These are phyloP conservation scores for Proisotoma minuta DNA, from an alignment of 2,888 invertebrate genomes.

Conservation along the genomic window DNA sequence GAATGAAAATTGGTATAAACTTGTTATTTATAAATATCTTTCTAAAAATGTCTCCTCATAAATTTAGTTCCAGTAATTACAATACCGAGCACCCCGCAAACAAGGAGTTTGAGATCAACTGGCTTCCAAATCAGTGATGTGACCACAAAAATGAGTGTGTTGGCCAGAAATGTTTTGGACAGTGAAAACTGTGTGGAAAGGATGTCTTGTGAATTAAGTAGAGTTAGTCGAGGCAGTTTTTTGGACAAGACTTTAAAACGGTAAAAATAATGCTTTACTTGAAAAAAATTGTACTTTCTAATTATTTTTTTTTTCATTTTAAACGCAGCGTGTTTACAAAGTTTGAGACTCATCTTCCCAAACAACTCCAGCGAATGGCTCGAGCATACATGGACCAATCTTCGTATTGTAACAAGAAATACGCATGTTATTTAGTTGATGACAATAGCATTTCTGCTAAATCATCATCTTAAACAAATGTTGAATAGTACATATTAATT, in stretches of 20 bases:
- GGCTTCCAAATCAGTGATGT: conserved; percentile 31
- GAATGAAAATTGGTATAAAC: too few species aligned
- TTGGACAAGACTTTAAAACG: conserved; percentile 39
- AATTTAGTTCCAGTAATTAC: conserved; percentile 44
- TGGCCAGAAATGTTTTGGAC: conserved; percentile 35
- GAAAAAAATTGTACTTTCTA: too few species aligned
- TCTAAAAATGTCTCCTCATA: too few species aligned
- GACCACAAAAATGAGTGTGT: conserved; percentile 27
- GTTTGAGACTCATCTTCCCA: conserved; percentile 24
- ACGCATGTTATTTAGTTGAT: conserved; percentile 25
- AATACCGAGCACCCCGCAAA: conserved; percentile 26
- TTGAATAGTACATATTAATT: neutral
- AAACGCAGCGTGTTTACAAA: conserved; percentile 19
- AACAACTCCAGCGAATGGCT: conserved; percentile 19
- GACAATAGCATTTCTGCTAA: conserved; percentile 14
- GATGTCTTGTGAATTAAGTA: conserved; percentile 41
- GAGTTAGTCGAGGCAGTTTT: conserved; percentile 33
- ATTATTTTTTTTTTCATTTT: neutral
- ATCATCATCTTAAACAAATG: neutral
- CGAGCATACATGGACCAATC: conserved; percentile 22
- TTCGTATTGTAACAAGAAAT: conserved; percentile 20
- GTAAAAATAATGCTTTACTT: conserved; percentile 14
- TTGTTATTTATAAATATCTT: too few species aligned
- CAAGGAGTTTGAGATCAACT: too few species aligned
- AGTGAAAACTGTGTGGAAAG: conserved; percentile 43